Base-by-base conservation (phyloP, 1,140 invertebrate genomes). In the Dolichoris vasculosae region DNA sequence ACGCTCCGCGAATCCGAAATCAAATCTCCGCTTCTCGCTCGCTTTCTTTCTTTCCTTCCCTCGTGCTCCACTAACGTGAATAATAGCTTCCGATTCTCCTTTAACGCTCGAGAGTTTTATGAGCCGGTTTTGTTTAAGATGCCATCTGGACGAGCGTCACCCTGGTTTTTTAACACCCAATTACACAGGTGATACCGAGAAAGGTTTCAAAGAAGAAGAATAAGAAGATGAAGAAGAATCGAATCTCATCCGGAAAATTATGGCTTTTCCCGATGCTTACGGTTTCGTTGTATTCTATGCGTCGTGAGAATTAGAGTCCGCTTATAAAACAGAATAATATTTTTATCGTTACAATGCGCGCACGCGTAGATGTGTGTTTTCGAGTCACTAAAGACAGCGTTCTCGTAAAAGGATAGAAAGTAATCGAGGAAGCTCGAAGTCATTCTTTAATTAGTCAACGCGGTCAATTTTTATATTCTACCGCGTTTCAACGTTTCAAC, bases 1-100 rank as follows among this genome's bases (percentile, higher is more conserved):
- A 80, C 78, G 59, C 78, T 32, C 63, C 11, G 78, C 55, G 55
- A 80, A 80, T 80, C 38, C 78, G 23, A 64, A 80, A 64, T 64
- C 32, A 6, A 64, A 43, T 30, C 32, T 40, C 23, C 51, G 15
- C 67, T 35, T 20, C 6, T 11, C 15, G 6, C n/a, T 59, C 23
- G 6, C 17, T 30, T 55, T 35, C 48, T 6, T 76, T 48, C 40
- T 48, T 15, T 13, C 43, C 26, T n/a, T 13, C 32, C n/a, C 4
- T 64, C 0, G 20, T 46, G 11, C 17, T 35, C 48, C n/a, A 55
- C n/a, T 30, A 48, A 30, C 40, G 30, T 8, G 40, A 48, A 76
- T 48, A 7, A 30, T 46, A 13, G n/a, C 32, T 77, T 48, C 32
- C 67, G 17, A 40, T 40, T 32, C 67, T 7, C 35, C 67, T 59